Evolutionary conservation across 1,140 invertebrate species (phyloP).

Genomic region (Drosophila tsacasi): DNA sequence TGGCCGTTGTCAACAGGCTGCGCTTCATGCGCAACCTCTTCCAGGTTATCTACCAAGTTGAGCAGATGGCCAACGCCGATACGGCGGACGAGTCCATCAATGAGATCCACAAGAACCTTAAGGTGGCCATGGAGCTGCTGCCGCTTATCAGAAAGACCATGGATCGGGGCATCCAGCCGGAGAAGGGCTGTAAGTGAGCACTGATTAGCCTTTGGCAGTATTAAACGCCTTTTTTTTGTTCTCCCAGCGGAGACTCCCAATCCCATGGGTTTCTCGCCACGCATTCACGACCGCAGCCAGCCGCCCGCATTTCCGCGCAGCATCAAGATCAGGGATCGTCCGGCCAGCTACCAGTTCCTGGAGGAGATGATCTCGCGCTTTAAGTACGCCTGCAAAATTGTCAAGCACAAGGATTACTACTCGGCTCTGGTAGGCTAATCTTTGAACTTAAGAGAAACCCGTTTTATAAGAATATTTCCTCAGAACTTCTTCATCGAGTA

Average conservation of each 20-base stretch:
- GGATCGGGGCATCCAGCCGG: conserved; percentile 90
- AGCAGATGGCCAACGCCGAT: conserved; percentile 87
- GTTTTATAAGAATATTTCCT: conserved; percentile 39
- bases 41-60: conserved; percentile 90
- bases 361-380: conserved; percentile 92
- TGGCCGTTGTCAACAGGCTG: conserved; percentile 92
- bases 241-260: conserved; percentile 87
- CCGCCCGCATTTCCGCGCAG: conserved; percentile 99
- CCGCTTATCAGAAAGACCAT: conserved; percentile 92
- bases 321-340: conserved; percentile 94
- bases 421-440: conserved; percentile 89
- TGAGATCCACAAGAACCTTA: conserved; percentile 89
- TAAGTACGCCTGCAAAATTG: conserved; percentile 93
- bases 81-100: conserved; percentile 87
- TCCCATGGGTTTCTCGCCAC: conserved; percentile 96
- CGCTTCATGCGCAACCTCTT: conserved; percentile 95
- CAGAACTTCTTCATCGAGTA: conserved; percentile 98
- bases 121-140: conserved; percentile 90
- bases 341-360: conserved; percentile 94
- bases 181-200: conserved; percentile 88
- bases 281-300: conserved; percentile 96
- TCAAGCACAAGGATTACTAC: conserved; percentile 92
- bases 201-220: not conserved
- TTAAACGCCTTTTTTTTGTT: not conserved
- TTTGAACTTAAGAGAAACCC: not conserved